Percentiles rank a stretch among this genome's conserved stretches.
Evolutionary conservation across 2,797 vertebrate species (phyloP).

Genomic region (Sebastolobus alascanus): DNA sequence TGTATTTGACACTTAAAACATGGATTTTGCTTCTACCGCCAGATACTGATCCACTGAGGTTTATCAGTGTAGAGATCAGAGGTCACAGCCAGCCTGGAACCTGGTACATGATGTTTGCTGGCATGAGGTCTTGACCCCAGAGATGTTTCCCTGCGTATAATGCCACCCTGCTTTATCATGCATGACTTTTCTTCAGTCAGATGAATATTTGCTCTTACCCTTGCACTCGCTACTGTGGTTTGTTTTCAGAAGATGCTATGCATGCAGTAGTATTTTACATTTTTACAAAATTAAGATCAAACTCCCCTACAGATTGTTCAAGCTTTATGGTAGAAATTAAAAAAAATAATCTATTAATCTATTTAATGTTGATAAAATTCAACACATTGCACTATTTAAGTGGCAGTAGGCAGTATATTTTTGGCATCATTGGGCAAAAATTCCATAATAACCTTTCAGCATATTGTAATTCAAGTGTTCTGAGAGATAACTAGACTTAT

Average conservation of each 20-base stretch:
- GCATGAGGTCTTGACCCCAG: neutral
- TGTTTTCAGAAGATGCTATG: neutral
- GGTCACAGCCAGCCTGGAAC: neutral
- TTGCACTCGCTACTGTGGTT: no score
- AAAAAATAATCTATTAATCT: no score
- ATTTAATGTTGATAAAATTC: neutral
- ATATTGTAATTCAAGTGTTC: no score
- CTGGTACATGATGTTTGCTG: neutral
- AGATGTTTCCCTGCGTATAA: neutral
- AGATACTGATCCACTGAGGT: neutral
- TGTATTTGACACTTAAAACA: neutral
- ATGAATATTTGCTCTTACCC: neutral
- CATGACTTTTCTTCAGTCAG: neutral
- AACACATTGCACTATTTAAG: neutral
- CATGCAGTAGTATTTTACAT: neutral
- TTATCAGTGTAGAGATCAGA: neutral
- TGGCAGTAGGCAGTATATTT: no score
- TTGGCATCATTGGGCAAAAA: no score
- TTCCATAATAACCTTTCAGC: no score
- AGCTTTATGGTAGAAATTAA: neutral
- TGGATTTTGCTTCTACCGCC: neutral
- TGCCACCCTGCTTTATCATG: neutral
- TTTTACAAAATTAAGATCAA: neutral
- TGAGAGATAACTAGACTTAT: no score
- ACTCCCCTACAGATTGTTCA: neutral